phyloP scores from a whole-genome alignment of 2,113 vertebrate genomes.

The Crocuta crocuta region DNA sequence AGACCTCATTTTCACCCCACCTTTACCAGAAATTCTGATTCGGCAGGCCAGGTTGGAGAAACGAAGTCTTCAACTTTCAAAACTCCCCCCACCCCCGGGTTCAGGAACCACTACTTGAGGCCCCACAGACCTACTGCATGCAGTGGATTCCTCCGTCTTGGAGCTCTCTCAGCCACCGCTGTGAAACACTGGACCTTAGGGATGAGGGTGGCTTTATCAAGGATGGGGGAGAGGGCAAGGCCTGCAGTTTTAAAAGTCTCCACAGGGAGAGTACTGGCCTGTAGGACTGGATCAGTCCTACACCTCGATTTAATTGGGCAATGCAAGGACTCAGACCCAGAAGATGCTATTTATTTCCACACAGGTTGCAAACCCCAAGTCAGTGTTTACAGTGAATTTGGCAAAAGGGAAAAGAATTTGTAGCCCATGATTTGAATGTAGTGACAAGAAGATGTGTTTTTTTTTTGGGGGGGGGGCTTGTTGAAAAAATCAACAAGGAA shows the following conservation, averaged over 20 bases:
- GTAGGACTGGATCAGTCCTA: neutral
- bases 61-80: neutral
- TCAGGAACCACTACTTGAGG: neutral
- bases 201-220: neutral
- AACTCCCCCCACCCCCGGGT: neutral
- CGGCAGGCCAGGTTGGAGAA: neutral
- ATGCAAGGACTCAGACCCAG: neutral
- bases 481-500: neutral
- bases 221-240: neutral
- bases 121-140: neutral
- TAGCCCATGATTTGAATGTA: neutral
- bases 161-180: neutral
- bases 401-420: neutral
- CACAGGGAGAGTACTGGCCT: neutral
- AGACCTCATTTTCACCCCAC: neutral
- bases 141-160: neutral
- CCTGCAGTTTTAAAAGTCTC: conserved; percentile 4
- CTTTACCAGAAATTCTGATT: neutral
- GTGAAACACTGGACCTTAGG: neutral
- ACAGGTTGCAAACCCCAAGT: neutral
- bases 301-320: neutral
- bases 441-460: neutral
- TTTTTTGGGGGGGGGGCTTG: neutral
- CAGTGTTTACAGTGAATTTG: neutral
- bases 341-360: neutral